Percentiles rank a stretch among this genome's conserved stretches.
Conservation (phyloP, 2,113 vertebrate genomes). For the Myotis brandtii region DNA sequence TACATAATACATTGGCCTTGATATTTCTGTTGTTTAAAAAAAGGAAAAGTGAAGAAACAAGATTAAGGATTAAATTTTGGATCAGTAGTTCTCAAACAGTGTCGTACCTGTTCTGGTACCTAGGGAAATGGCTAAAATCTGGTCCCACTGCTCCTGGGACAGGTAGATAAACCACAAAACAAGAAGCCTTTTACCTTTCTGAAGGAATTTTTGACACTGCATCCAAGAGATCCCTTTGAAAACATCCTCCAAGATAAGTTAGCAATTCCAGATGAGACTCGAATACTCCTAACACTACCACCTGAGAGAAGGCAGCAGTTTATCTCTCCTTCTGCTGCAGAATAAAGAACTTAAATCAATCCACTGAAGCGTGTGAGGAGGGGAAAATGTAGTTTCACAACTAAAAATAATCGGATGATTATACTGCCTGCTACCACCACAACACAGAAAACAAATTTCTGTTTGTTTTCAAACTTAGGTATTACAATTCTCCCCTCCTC, state of each 20-base stretch:
- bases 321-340: background rate
- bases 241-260: conserved; percentile 18
- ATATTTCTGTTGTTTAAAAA: background rate
- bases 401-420: conserved; percentile 53
- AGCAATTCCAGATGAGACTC: background rate
- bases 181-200: background rate
- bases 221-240: background rate
- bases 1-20: background rate
- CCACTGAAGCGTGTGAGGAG: background rate
- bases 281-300: background rate
- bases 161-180: background rate
- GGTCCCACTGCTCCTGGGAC: background rate
- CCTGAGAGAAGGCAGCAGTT: background rate
- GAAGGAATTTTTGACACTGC: background rate
- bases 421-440: background rate
- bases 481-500: background rate
- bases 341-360: conserved; percentile 45
- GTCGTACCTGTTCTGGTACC: background rate
- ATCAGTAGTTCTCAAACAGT: background rate
- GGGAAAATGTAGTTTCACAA: conserved; percentile 55
- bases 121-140: background rate
- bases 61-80: background rate
- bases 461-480: conserved; percentile 43
- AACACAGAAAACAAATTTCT: conserved; percentile 29
- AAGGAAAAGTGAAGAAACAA: background rate